Base-by-base conservation (phyloP, 2,797 vertebrate species). In the Garrulus glandarius region DNA sequence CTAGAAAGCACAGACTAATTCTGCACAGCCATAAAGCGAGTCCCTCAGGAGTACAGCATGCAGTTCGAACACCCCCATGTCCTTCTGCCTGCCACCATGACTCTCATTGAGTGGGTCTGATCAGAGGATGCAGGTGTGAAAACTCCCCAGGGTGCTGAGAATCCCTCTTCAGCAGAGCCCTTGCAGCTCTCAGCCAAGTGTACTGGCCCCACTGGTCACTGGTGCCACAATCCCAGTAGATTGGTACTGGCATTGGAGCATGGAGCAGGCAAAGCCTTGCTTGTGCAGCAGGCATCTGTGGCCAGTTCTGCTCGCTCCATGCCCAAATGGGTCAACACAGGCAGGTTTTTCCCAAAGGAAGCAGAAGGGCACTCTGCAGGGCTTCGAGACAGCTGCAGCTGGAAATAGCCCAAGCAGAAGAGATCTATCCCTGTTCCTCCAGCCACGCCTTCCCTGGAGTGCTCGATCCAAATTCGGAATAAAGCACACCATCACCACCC, bases 1-100 rank as follows among this genome's bases (percentile, higher is more conserved):
- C 95, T 94, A 93, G 87, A 96, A 95, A 97, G 75, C 49, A 84
- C 32, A 75, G 79, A 65, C 61, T 91, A 95, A 95, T 92, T 92
- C 89, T 85, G 75, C 81, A 70, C 7, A 94, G 61, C 43, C 36
- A 41, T 83, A 75, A 91, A 78, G 56, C 2, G 1, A 80, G 49
- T 63, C 78, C 57, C 89, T 80, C 75, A 64, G 67, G 81, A 92
- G 63, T 32, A 52, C 24, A 67, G 67, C 13, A 27, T 0, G 0
- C 30, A 32, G 63, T 41, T 76, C 0, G 1, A 84, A 76, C 56
- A 85, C 23, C 14, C 47, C 5, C 0, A 0, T 37, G 32, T 53
- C 39, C 76, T 60, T 84, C 74, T 85, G 53, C 41, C 71, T 83
- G 55, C 39, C 37, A 41, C 30, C 2, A 4, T 18, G 63, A 84